phyloP scores from a whole-genome alignment of 2,113 vertebrate genomes.

The Ciconia boyciana region DNA sequence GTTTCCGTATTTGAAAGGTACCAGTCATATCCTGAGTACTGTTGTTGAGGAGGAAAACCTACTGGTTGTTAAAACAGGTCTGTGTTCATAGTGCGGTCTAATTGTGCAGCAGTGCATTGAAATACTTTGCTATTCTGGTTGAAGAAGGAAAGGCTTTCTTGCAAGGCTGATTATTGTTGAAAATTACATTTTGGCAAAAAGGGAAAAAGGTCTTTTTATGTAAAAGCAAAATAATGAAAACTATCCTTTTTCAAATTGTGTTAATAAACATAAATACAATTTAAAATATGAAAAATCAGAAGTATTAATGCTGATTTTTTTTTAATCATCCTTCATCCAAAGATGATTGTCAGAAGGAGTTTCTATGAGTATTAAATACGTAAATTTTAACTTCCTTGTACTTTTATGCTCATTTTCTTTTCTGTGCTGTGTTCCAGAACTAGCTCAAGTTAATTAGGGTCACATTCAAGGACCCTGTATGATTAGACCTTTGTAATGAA shows the following conservation, averaged over 20 bases:
- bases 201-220: accelerated
- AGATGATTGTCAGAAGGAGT: neutral
- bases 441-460: neutral
- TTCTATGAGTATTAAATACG: neutral
- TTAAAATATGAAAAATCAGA: neutral
- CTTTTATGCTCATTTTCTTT: neutral
- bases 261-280: neutral
- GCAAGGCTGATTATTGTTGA: neutral
- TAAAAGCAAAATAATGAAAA: neutral
- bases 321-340: neutral
- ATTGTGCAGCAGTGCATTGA: neutral
- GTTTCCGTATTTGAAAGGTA: neutral
- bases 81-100: neutral
- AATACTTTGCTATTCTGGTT: neutral
- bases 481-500: neutral
- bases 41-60: neutral
- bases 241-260: neutral
- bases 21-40: neutral
- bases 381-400: neutral
- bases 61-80: neutral
- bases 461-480: neutral
- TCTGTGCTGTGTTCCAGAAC: neutral
- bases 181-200: neutral
- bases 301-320: neutral
- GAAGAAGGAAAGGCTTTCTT: neutral